These are phyloP conservation scores for Elgaria multicarinata DNA, from an alignment of 2,113 vertebrate genomes.

Conservation along the genomic window DNA sequence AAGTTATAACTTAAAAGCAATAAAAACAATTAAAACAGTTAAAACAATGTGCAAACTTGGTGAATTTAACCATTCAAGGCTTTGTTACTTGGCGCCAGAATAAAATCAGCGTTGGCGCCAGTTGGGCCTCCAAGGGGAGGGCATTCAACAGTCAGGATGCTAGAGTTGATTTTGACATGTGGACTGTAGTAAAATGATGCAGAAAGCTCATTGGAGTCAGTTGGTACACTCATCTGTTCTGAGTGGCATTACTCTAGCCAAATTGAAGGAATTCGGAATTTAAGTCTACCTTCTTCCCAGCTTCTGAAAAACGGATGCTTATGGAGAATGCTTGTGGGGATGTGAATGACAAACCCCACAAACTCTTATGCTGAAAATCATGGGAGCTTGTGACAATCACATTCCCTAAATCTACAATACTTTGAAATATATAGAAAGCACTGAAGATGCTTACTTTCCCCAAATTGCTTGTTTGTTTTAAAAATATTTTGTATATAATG, in stretches of 20 bases:
- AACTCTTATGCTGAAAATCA: neutral
- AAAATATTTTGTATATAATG: neutral
- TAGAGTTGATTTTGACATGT: neutral
- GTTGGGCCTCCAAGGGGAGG: too few relatives aligned
- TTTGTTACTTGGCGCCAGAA: too few relatives aligned
- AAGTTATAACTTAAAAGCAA: too few relatives aligned
- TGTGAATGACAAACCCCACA: neutral
- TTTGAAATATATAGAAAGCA: neutral
- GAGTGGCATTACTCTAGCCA: neutral
- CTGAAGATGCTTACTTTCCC: neutral
- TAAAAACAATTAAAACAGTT: too few relatives aligned
- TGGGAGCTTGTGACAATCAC: neutral
- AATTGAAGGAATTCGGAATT: neutral
- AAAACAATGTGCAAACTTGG: too few relatives aligned
- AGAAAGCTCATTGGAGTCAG: neutral
- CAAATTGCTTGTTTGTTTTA: neutral
- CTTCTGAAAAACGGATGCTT: neutral
- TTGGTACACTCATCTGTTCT: neutral
- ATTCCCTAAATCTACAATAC: neutral
- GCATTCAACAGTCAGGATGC: too few relatives aligned
- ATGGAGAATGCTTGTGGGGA: neutral
- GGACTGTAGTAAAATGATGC: neutral
- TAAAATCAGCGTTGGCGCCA: too few relatives aligned
- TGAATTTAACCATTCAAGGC: too few relatives aligned
- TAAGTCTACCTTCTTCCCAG: neutral